Percentiles rank a stretch among this genome's conserved stretches.
Conservation (phyloP, 2,797 vertebrate species). For the Hydrolagus colliei region DNA sequence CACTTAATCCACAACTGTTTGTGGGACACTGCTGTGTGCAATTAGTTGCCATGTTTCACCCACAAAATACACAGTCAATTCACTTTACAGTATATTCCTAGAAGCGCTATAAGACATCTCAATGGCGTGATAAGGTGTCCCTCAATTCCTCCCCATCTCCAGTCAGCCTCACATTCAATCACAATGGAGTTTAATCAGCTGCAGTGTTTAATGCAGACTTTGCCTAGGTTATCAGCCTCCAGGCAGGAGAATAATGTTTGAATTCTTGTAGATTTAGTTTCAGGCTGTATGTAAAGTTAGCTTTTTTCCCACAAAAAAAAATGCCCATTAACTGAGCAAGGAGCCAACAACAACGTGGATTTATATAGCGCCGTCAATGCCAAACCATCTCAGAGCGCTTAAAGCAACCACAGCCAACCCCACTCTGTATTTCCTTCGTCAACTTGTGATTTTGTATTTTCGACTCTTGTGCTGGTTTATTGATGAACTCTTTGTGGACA, state of each 20-base stretch:
- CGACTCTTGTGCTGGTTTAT: not conserved
- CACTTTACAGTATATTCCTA: no score
- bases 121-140: no score
- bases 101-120: no score
- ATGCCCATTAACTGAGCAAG: not conserved
- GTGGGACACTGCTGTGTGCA: no score
- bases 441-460: not conserved
- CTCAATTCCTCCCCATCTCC: not conserved
- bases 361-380: no score
- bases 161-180: not conserved
- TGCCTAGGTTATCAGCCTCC: not conserved
- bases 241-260: not conserved
- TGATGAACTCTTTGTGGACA: constrained; percentile 15
- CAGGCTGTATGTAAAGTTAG: not conserved
- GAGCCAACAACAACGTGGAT: not conserved
- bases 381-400: no score
- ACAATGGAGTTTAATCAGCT: not conserved
- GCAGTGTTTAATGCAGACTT: not conserved
- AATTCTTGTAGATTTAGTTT: not conserved
- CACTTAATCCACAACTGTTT: no score
- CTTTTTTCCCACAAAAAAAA: not conserved
- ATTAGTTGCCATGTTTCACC: no score
- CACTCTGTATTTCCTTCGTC: not conserved
- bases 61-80: no score
- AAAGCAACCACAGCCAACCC: not conserved